Conservation (phyloP, 2,113 vertebrate genomes). For the Ctenodactylus gundi region DNA sequence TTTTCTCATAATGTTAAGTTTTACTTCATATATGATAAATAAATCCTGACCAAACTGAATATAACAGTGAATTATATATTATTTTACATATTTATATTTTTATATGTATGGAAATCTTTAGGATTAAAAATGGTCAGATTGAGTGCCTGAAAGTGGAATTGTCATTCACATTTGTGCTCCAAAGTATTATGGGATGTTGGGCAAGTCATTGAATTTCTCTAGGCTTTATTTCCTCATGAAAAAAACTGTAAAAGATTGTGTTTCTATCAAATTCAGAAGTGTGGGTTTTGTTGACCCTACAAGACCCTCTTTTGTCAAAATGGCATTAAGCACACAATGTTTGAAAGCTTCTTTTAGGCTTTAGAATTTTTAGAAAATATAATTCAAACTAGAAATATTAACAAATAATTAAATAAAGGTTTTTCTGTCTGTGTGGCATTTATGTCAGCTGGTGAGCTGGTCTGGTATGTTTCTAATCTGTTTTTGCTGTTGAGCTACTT, state of each 20-base stretch:
- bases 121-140: too few species aligned
- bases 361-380: constrained; percentile 38
- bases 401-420: constrained; percentile 33
- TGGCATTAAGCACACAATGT: neutral
- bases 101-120: too few species aligned
- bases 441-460: constrained; percentile 26
- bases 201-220: neutral
- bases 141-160: neutral
- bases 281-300: neutral
- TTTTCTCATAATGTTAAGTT: too few species aligned
- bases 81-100: too few species aligned
- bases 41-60: too few species aligned
- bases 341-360: constrained; percentile 4
- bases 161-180: neutral
- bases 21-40: too few species aligned
- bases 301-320: constrained; percentile 23
- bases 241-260: neutral
- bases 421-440: constrained; percentile 19
- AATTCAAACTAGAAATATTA: constrained; percentile 31
- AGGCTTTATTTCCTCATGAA: neutral
- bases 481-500: constrained; percentile 32
- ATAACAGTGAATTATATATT: too few species aligned
- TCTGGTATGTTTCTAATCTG: constrained; percentile 54
- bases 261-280: neutral
- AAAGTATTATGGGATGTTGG: neutral